These are phyloP conservation scores for Leptinotarsa tumamoca DNA, from an alignment of 2,888 invertebrate genomes.

Conservation along the genomic window DNA sequence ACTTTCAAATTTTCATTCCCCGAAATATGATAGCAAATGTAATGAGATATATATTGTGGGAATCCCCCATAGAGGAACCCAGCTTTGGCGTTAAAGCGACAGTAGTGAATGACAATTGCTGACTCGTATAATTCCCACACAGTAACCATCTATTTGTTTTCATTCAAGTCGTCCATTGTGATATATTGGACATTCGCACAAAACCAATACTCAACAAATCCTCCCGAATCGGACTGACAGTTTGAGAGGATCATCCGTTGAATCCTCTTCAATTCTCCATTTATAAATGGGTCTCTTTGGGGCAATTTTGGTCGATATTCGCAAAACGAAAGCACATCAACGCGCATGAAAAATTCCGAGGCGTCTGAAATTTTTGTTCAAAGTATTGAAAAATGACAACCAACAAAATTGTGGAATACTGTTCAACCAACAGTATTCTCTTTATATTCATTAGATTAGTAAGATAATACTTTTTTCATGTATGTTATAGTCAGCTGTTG, in stretches of 20 bases:
- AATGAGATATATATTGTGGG: too few relatives aligned
- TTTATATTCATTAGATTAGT: not conserved
- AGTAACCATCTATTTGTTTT: too few relatives aligned
- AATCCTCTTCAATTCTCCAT: not conserved
- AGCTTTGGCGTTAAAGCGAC: too few relatives aligned
- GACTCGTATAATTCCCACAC: too few relatives aligned
- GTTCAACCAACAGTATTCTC: not conserved
- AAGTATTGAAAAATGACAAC: not conserved
- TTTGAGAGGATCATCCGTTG: not conserved
- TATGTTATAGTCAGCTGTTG: too few relatives aligned
- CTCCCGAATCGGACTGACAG: not conserved
- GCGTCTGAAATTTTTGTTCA: not conserved
- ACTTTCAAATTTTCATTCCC: too few relatives aligned
- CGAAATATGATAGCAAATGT: too few relatives aligned
- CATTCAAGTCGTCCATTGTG: too few relatives aligned
- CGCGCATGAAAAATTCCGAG: not conserved
- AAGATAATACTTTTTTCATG: too few relatives aligned
- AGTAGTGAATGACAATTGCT: too few relatives aligned
- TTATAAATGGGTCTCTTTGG: not conserved
- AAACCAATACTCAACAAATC: conserved; percentile 6
- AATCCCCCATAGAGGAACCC: too few relatives aligned
- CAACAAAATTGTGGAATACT: not conserved
- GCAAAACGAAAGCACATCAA: not conserved
- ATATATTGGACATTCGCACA: not conserved
- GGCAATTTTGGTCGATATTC: not conserved